Base-by-base conservation (phyloP, 2,888 invertebrate genomes). In the Heliconius cydno region DNA sequence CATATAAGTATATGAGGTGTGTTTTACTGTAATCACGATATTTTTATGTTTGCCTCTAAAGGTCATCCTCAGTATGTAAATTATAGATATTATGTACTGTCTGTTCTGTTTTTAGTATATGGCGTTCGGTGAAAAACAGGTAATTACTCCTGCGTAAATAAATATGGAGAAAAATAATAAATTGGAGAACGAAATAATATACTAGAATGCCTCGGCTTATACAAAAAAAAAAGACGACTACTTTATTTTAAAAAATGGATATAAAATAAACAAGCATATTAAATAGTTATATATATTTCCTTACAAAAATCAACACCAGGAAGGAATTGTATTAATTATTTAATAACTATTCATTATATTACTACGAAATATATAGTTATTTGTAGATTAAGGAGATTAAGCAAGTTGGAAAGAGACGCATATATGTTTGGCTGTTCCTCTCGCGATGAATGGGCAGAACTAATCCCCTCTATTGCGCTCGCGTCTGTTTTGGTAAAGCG, bases 391-490 rank as follows among this genome's bases (percentile, higher is more conserved):
- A 74, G 41, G 65, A 68, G 72, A 81, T 81, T 34, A 76, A 75
- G 46, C 76, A 68, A 46, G 90, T 84, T 83, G 89, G 91, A 95
- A 83, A 85, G 91, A 90, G 94, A 94, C 88, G 85, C 77, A 71
- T 86, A 89, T 92, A 92, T 87, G 89, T 93, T 87, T 88, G 88
- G 88, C 84, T 84, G 83, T 87, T 74, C 86, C 80, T 82, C 82
- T 83, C 81, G 68, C 84, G 87, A 85, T 86, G 86, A 90, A 91
- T 92, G 94, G 94, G 94, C 92, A 86, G 94, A 92, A 86, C 94
- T 88, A 87, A 85, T 85, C 88, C 92, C 92, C 92, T 87, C 92
- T 90, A 90, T 84, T 87, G 90, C 93, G 92, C 91, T 83, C 84
- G 92, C 92, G 94, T 89, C 89, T 88, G 91, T 92, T 92, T 92